Conservation (phyloP, 2,888 invertebrate species). For the Xylota sylvarum region DNA sequence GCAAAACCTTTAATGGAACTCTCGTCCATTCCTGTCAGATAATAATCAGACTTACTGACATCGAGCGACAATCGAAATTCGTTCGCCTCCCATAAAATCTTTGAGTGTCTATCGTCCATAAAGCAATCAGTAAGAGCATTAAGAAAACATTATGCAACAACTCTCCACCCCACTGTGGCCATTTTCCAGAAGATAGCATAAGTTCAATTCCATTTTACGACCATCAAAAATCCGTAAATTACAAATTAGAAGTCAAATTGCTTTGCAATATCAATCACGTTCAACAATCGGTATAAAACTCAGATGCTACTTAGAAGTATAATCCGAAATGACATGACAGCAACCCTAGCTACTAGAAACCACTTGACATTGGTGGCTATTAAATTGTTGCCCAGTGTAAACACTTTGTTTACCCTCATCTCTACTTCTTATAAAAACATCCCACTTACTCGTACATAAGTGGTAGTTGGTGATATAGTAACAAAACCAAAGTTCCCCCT, state of each 20-base stretch:
- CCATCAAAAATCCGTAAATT: constrained; percentile 56
- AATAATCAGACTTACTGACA: too few species aligned
- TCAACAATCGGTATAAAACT: constrained; percentile 22
- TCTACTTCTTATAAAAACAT: constrained; percentile 26
- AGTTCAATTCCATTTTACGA: constrained; percentile 48
- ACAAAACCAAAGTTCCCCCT: constrained; percentile 54
- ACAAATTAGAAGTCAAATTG: constrained; percentile 72
- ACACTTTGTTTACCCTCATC: constrained; percentile 68
- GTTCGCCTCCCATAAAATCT: too few species aligned
- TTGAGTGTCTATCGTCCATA: too few species aligned
- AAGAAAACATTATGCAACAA: background rate
- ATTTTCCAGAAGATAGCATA: constrained; percentile 32
- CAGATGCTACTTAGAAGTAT: constrained; percentile 18
- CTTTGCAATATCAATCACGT: constrained; percentile 55
- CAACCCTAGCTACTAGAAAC: constrained; percentile 37
- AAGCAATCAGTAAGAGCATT: too few species aligned
- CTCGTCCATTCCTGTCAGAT: too few species aligned
- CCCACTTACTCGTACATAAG: constrained; percentile 67
- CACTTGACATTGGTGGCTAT: constrained; percentile 66
- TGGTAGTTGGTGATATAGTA: constrained; percentile 42
- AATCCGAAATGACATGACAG: constrained; percentile 34
- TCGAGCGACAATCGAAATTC: too few species aligned
- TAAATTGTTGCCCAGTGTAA: constrained; percentile 70
- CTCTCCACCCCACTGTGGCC: background rate
- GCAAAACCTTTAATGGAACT: too few species aligned